Evolutionary conservation across 2,888 invertebrate genomes (phyloP).

Genomic region (Caenorhabditis drosophilae): DNA sequence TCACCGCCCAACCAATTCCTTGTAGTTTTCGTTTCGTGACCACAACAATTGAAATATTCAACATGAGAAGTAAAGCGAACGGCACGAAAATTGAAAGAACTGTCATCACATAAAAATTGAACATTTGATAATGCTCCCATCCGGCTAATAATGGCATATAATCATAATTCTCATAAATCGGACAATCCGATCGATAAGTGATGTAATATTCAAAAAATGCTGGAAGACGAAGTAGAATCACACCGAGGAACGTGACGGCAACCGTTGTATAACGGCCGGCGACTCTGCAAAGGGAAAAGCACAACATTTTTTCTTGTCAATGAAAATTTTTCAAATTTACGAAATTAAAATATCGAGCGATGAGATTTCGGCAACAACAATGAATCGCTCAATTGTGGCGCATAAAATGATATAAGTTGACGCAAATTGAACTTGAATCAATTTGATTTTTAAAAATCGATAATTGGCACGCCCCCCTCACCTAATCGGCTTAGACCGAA

Average conservation of each 20-base stretch:
- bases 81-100: constrained; percentile 57
- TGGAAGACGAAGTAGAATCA: constrained; percentile 47
- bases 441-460: too few species aligned
- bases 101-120: constrained; percentile 61
- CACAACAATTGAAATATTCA: constrained; percentile 58
- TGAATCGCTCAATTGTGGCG: constrained; percentile 61
- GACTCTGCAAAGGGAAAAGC: constrained; percentile 37
- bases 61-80: constrained; percentile 48
- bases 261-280: constrained; percentile 48
- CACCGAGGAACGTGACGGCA: constrained; percentile 33
- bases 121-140: constrained; percentile 53
- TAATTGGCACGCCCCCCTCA: constrained; percentile 14
- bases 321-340: constrained; percentile 22
- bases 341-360: constrained; percentile 51
- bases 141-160: constrained; percentile 52
- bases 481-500: constrained; percentile 56
- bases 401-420: constrained; percentile 62
- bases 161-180: constrained; percentile 52
- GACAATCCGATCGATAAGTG: constrained; percentile 50
- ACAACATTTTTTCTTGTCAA: not conserved
- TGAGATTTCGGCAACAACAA: constrained; percentile 54
- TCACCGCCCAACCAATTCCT: constrained; percentile 51
- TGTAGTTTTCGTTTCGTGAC: constrained; percentile 50
- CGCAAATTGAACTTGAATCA: constrained; percentile 64
- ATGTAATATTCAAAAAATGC: constrained; percentile 62